Percentiles rank a stretch among this genome's conserved stretches.
Conservation (phyloP, 2,888 invertebrate species). For the Scaptomyza flava region DNA sequence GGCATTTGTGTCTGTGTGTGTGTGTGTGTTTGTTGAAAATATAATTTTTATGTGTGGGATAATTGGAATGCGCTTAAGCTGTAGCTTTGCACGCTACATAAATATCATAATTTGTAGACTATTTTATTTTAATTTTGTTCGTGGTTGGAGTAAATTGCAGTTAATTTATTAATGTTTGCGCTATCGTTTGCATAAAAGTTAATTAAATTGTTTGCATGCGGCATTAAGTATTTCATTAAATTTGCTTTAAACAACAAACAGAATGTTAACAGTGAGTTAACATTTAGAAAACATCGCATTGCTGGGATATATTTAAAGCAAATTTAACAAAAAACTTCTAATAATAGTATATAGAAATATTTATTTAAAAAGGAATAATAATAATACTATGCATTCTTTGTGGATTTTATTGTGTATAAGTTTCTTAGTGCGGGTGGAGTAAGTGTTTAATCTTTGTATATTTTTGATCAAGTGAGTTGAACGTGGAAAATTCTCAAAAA, state of each 20-base stretch:
- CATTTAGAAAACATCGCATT: not conserved
- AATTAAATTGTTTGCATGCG: slow-evolving; percentile 71
- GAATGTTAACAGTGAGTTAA: not conserved
- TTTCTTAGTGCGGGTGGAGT: slow-evolving; percentile 44
- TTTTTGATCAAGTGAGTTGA: slow-evolving; percentile 55
- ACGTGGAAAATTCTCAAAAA: slow-evolving; percentile 37
- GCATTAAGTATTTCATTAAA: slow-evolving; percentile 59
- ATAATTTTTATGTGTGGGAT: slow-evolving; percentile 27
- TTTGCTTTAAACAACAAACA: slow-evolving; percentile 47
- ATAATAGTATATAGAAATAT: slow-evolving; percentile 15
- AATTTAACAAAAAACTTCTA: slow-evolving; percentile 22
- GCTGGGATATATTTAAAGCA: slow-evolving; percentile 35
- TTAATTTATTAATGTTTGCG: slow-evolving; percentile 38
- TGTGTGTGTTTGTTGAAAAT: slow-evolving; percentile 18
- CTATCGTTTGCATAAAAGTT: slow-evolving; percentile 51
- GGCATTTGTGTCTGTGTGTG: not conserved
- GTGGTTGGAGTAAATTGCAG: slow-evolving; percentile 32
- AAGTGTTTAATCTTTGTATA: slow-evolving; percentile 52
- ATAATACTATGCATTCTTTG: slow-evolving; percentile 45
- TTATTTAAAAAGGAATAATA: slow-evolving; percentile 23
- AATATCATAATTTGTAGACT: slow-evolving; percentile 47
- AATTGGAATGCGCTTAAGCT: slow-evolving; percentile 40
- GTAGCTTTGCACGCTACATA: slow-evolving; percentile 27
- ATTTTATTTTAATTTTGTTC: slow-evolving; percentile 23
- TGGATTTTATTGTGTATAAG: slow-evolving; percentile 28